Evolutionary conservation across 1,140 invertebrate genomes (phyloP).

Genomic region (Drosophila takahashii): DNA sequence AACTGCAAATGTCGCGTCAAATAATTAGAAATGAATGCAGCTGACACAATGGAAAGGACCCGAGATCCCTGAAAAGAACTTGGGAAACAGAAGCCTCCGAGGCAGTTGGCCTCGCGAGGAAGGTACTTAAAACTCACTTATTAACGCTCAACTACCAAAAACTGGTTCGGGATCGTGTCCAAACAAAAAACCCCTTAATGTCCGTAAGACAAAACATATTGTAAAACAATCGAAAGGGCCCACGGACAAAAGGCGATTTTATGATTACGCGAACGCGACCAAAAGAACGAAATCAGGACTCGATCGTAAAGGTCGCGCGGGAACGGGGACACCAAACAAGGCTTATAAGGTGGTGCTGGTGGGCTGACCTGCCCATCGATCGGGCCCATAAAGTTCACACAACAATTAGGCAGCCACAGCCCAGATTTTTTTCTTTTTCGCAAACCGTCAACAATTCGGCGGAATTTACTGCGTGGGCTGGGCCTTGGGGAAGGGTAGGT

Average conservation of each 20-base stretch:
- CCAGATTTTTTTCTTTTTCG: slow-evolving; percentile 69
- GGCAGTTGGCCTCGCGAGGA: slow-evolving; percentile 46
- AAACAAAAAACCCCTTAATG: slow-evolving; percentile 82
- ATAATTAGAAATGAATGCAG: slow-evolving; percentile 74
- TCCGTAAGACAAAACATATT: slow-evolving; percentile 64
- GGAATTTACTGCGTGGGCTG: slow-evolving; percentile 50
- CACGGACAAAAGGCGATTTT: slow-evolving; percentile 59
- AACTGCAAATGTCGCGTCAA: slow-evolving; percentile 49
- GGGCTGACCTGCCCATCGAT: slow-evolving; percentile 36
- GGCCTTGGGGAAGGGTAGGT: slow-evolving; percentile 43
- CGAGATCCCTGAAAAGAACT: slow-evolving; percentile 37
- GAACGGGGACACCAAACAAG: slow-evolving; percentile 71
- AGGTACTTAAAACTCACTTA: slow-evolving; percentile 70
- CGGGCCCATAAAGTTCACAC: slow-evolving; percentile 71
- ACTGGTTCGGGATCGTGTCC: slow-evolving; percentile 50
- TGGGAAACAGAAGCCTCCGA: slow-evolving; percentile 18
- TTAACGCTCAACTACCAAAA: slow-evolving; percentile 55
- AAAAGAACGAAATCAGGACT: slow-evolving; percentile 25
- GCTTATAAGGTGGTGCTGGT: slow-evolving; percentile 33
- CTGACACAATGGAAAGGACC: slow-evolving; percentile 53
- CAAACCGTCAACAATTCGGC: slow-evolving; percentile 65
- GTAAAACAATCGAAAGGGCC: slow-evolving; percentile 72
- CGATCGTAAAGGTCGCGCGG: slow-evolving; percentile 31
- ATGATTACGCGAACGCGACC: slow-evolving; percentile 53
- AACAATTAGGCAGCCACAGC: slow-evolving; percentile 68